Base-by-base conservation (phyloP, 2,797 vertebrate species). In the Pseudochromis fuscus region DNA sequence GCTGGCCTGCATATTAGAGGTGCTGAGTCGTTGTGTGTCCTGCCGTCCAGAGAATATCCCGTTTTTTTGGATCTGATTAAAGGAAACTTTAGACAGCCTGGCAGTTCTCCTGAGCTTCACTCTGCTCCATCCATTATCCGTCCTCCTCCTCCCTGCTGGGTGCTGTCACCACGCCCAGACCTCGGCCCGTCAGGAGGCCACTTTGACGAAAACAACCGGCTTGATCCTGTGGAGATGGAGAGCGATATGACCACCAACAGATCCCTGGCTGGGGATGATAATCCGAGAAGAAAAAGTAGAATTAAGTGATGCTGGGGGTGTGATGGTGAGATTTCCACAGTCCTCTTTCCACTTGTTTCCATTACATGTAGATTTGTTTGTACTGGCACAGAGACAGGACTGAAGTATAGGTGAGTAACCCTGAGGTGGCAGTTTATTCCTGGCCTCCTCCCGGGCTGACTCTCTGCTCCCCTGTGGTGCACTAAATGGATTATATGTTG, bases 401-500 rank as follows among this genome's bases (percentile, higher is more conserved):
- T 21, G 10, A 44, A 42, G 3, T 42, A 42, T 7, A 25, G 30
- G 38, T 27, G 44, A 38, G 25, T 15, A 38, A 21, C 25, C 9
- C 33, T 37, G 27, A 37, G 30, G 8, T 37, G 9, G 23, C 7
- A 10, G 7, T 42, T 16, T 53, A 2, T 37, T 28, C 37, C 23
- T 18, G 31, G 13, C 33, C 50, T 33, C 55, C 38, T 49, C 21
- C 35, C 28, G 28, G 42, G 21, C 21, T 49, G 28, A 44, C 23
- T 65, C 48, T 62, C 31, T 25, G 35, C 49, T 62, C 19, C 51
- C 71, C 57, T 31, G 27, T n/a, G 21, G 51, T 46, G 72, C 50
- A 55, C 53, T 86, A 69, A 86, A 25, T 16, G 38, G 73, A 85
- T 87, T 78, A 78, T 16, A 48, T 18, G 49, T 11, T 49, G 45